phyloP scores from a whole-genome alignment of 35 echinoderm and acorn worm genomes.

The Hemicentrotus pulcherrimus region DNA sequence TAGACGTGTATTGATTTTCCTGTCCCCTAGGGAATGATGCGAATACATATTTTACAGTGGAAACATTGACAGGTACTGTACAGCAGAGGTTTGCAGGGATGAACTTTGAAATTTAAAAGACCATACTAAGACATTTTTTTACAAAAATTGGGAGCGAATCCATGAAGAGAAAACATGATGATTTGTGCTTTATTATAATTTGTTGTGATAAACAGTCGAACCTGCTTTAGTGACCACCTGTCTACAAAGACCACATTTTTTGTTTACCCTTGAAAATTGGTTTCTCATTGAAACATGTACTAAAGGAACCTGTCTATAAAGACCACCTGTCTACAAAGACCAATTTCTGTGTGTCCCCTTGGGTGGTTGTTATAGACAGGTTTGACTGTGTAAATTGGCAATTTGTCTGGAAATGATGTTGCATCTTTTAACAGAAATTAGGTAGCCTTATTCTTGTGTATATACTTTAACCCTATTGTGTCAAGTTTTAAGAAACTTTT shows the following conservation, averaged over 20 bases:
- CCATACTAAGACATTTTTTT: not conserved
- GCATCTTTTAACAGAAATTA: not conserved
- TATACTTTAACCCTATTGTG: not conserved
- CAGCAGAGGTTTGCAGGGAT: not conserved
- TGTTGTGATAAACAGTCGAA: too few species aligned
- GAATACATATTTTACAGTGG: not conserved
- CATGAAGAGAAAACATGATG: not conserved
- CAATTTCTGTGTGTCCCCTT: too few species aligned
- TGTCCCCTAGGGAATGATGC: not conserved
- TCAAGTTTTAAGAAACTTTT: not conserved
- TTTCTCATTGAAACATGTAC: too few species aligned
- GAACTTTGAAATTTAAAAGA: too few species aligned
- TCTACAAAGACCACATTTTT: too few species aligned
- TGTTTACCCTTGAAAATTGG: too few species aligned
- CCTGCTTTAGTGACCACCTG: too few species aligned
- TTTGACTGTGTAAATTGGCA: too few species aligned
- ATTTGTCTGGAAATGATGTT: not conserved
- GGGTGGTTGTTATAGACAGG: too few species aligned
- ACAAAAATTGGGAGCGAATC: not conserved
- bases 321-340: too few species aligned
- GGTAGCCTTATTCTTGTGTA: not conserved
- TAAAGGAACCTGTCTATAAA: too few species aligned
- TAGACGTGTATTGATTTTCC: not conserved
- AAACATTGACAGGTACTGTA: not conserved
- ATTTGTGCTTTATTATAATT: not conserved